Evolutionary conservation across 2,113 vertebrate genomes (phyloP), one percentile per base, ranked within the genome.

Genomic region (Nettapus auritus): DNA sequence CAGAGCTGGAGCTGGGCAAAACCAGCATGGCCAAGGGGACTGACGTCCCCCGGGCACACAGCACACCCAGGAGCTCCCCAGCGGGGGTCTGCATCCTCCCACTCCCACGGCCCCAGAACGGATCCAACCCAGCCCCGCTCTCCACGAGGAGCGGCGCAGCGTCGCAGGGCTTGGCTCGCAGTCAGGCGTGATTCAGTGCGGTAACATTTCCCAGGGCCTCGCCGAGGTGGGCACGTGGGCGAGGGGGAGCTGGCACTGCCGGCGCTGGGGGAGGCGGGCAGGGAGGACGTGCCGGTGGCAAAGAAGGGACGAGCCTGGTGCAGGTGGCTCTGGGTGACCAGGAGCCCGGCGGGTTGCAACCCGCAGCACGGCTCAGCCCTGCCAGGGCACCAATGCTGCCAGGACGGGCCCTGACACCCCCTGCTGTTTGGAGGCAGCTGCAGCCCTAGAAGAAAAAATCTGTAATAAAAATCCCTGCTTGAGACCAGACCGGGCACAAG

Each of bases 311-410:
- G 1, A 50, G 28, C 28, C 23, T 20, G 2, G 20, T 5, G 28
- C 46, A 5, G 66, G 46, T 3, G 59, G 53, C 26, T 71, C 59
- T 34, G 3, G 26, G 12, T 18, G 52, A 42, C 10, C 2, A 0
- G 46, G 31, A 56, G 4, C 23, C 28, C 46, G 21, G 44, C 4
- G 3, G 44, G 46, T 20, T 74, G 38, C 2, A 10, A 16, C 20
- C 10, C 22, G 17, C n/a, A 0, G 3, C 52, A 4, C 0, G 2
- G 59, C 26, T 82, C 2, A 1, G 59, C 25, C 8, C 26, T 48
- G 42, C 34, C 0, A 1, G 21, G 31, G 48, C 50, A 2, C 16
- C 1, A 0, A 7, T 2, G 8, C 56, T 52, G 42, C 48, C 1
- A 1, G 17, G 26, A 12, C 0, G 3, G 44, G 26, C 29, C 75